These are phyloP conservation scores for Macrotus californicus DNA, from an alignment of 2,113 vertebrate species.

Conservation along the genomic window DNA sequence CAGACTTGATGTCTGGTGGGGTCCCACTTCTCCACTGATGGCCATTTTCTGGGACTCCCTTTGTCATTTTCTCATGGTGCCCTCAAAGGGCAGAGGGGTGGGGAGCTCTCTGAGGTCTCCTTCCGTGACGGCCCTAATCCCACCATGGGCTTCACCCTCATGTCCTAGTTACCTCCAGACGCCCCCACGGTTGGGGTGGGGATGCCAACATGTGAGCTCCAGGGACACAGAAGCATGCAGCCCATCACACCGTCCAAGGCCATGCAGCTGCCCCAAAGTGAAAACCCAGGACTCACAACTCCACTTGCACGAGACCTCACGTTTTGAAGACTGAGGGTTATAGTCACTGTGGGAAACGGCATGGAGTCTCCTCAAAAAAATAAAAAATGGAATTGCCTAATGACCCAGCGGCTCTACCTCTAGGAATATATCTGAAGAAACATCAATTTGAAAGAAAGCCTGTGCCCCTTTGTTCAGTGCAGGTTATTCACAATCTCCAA, in stretches of 20 bases:
- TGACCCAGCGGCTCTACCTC: background rate
- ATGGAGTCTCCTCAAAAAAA: too few species aligned
- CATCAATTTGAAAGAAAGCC: accelerated
- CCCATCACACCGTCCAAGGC: background rate
- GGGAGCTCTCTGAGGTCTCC: background rate
- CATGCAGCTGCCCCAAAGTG: accelerated
- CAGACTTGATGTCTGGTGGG: background rate
- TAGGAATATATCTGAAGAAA: background rate
- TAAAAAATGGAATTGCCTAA: too few species aligned
- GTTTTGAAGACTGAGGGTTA: background rate
- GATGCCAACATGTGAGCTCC: too few species aligned
- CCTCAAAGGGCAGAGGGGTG: background rate
- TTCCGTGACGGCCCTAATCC: too few species aligned
- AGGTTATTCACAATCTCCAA: accelerated
- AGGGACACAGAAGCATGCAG: accelerated
- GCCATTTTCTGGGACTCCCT: background rate
- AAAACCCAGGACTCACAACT: too few species aligned
- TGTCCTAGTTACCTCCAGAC: background rate
- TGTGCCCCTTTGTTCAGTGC: too few species aligned
- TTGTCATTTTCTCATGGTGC: background rate
- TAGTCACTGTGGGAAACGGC: background rate
- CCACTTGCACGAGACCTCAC: accelerated
- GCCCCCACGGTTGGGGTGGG: too few species aligned
- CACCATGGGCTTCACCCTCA: too few species aligned
- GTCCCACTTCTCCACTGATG: accelerated